Evolutionary conservation across 2,888 invertebrate genomes (phyloP), one percentile per base, ranked within the genome.

Genomic region (Nasonia oneida): DNA sequence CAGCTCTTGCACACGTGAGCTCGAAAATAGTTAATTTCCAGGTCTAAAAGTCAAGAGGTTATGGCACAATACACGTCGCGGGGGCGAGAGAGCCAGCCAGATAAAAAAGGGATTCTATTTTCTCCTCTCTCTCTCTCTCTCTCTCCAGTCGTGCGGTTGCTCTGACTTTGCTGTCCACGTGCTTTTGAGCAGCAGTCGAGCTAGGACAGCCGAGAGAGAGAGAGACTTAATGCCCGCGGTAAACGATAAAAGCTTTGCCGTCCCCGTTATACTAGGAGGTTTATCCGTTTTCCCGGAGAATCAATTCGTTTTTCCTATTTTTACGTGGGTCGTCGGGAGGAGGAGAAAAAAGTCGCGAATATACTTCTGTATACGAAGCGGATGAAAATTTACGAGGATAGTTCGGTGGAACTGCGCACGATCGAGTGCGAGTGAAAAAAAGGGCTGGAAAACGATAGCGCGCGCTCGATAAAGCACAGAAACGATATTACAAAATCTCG

Each of bases 21-120:
- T 75, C 53, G 29, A 42, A 78, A 78, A n/a, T 47, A 64, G 33
- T 67, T 79, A 67, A 79, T 79, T 79, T 47, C 4, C 78, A 29
- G 12, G 67, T 39, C 42, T 39, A 47, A 78, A 64, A 67, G 78
- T 67, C 29, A 42, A 15, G 12, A 39, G 42, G 42, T 64, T 64
- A 64, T 33, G n/a, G 4, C 33, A 64, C 78, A 64, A 64, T 61
- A 64, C 15, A 64, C 18, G 57, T 57, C 57, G n/a, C 29, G 29
- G 29, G 29, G 29, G 29, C 29, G n/a, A 4, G 6, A 5, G 57
- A 53, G 53, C 15, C 18, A 18, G 15, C 18, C 57, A 73, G 42
- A 73, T 73, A 73, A 73, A 73, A 73, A 73, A 29, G 12, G 10
- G 29, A 67, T 67, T 67, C 33, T 33, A 67, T 67, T 67, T 67